Conservation (phyloP, 2,888 invertebrate species). For the Dilophus febrilis region DNA sequence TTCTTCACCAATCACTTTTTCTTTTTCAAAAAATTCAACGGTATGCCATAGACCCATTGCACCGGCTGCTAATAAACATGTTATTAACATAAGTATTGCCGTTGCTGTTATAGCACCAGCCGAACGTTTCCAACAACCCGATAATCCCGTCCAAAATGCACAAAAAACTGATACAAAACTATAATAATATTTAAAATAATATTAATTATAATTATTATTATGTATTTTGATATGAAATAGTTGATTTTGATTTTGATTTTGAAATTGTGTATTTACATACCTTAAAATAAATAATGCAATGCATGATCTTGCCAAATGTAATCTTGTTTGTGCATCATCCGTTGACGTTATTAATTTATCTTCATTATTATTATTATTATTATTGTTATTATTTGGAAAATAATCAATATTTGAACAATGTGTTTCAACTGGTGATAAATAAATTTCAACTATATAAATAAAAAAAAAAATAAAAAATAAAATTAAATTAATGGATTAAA, state of each 20-base stretch:
- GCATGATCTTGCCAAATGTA: conserved; percentile 78
- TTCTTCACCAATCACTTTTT: conserved; percentile 82
- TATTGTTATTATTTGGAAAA: conserved; percentile 39
- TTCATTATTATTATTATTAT: conserved; percentile 15
- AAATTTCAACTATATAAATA: conserved; percentile 58
- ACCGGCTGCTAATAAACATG: conserved; percentile 77
- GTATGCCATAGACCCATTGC: conserved; percentile 95
- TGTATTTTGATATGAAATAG: no score
- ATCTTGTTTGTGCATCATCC: conserved; percentile 64
- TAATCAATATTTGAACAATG: conserved; percentile 91
- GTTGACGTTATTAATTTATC: conserved; percentile 21
- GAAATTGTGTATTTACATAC: conserved; percentile 12
- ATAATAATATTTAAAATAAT: neutral
- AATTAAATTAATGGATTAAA: conserved; percentile 9
- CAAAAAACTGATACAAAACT: conserved; percentile 82
- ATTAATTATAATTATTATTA: neutral
- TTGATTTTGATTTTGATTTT: no score
- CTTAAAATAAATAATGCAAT: conserved; percentile 78
- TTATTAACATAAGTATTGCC: conserved; percentile 42
- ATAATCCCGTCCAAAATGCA: conserved; percentile 89
- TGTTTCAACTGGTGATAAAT: conserved; percentile 82
- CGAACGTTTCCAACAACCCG: conserved; percentile 92
- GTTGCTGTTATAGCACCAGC: conserved; percentile 88
- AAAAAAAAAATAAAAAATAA: neutral
- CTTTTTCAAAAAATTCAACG: conserved; percentile 88